Base-by-base conservation (phyloP, 2,113 vertebrate species). In the Suricata suricatta region DNA sequence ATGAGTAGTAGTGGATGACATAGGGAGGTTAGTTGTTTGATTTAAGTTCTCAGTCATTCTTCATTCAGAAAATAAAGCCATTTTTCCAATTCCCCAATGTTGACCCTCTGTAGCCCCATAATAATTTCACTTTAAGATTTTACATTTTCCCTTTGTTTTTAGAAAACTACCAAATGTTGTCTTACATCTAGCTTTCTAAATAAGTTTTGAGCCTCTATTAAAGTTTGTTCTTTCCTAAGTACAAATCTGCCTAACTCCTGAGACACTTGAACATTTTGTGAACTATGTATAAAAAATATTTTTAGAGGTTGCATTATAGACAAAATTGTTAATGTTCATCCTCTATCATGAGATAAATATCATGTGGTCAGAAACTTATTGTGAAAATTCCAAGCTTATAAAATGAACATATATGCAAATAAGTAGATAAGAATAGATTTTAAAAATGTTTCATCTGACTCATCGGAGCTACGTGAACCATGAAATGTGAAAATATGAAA, bases 401-500 rank as follows among this genome's bases (percentile, higher is more conserved):
- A 95, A 60, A 71, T 57, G 52, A 57, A 72, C 35, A 83, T 13
- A 96, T 85, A 84, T 93, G 63, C 86, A 97, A 96, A 92, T 88
- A 93, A 31, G 35, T 72, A 90, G 74, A n/a, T 64, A 88, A 71
- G 11, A 96, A 96, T 81, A 96, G 66, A 68, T 13, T 33, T 17
- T 91, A 64, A 2, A 93, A 54, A 25, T 79, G 38, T 38, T 90
- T 96, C 54, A 83, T 82, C 14, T 97, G 66, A 77, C 3, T 96
- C 23, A 16, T 4, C 93, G 64, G 12, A 50, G 68, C 60, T 96
- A 96, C 96, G 5, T 90, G 86, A 98, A 85, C 77, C 5, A 77
- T 96, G 77, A 97, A 96, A 96, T 35, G 57, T 95, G 60, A 97
- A 97, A 96, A 86, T 88, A 3, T 95, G 68, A 96, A 97, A 87